phyloP scores from a whole-genome alignment of 2,888 invertebrate species.

The Bugula neritina region DNA sequence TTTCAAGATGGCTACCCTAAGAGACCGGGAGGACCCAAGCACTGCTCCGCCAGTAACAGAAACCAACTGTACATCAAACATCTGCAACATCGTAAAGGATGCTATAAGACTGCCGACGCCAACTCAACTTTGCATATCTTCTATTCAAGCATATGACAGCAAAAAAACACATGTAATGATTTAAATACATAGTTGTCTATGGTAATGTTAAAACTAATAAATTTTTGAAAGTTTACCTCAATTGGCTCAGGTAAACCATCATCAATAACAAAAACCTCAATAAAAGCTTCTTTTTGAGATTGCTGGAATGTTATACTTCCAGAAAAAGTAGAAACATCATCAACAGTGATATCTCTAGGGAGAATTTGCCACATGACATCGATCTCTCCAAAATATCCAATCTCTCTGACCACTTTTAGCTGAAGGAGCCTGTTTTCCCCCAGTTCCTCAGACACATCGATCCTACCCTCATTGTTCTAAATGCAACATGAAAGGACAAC shows the following conservation, averaged over 20 bases:
- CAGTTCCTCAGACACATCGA: slow-evolving; percentile 46
- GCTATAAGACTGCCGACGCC: too few species aligned
- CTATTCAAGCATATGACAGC: too few species aligned
- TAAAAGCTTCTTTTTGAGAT: slow-evolving; percentile 37
- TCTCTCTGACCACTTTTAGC: slow-evolving; percentile 38
- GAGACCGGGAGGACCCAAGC: slow-evolving; percentile 36
- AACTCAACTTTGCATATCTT: too few species aligned
- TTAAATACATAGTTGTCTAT: too few species aligned
- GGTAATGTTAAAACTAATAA: too few species aligned
- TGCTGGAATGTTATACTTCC: slow-evolving; percentile 41
- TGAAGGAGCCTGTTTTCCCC: slow-evolving; percentile 37
- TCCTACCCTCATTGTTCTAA: slow-evolving; percentile 46
- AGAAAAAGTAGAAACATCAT: slow-evolving; percentile 42
- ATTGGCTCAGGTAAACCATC: slow-evolving; percentile 42
- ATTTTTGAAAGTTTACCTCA: slow-evolving; percentile 41
- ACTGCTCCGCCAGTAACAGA: slow-evolving; percentile 41
- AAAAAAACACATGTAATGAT: too few species aligned
- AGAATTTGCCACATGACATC: slow-evolving; percentile 45
- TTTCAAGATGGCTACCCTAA: slow-evolving; percentile 46
- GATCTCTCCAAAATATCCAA: slow-evolving; percentile 41
- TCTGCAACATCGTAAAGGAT: too few species aligned
- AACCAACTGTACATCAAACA: slow-evolving; percentile 45
- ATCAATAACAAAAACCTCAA: slow-evolving; percentile 43
- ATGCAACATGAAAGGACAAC: slow-evolving; percentile 28
- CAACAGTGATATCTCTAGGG: slow-evolving; percentile 40